Base-by-base conservation (phyloP, 2,888 invertebrate genomes). In the Brassicogethes aeneus region DNA sequence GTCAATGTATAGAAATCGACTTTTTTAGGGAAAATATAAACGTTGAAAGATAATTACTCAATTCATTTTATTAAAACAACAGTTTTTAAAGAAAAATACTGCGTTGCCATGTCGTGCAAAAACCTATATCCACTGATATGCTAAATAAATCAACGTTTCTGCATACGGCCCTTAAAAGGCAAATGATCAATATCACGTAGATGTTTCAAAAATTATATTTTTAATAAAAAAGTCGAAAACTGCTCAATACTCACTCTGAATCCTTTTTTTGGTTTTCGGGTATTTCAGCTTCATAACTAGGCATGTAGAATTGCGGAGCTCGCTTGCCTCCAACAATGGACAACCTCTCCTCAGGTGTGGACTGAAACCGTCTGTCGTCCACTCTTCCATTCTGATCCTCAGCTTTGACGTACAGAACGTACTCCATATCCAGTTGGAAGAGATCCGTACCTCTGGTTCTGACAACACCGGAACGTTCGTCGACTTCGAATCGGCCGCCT, bases 281-380 rank as follows among this genome's bases (percentile, higher is more conserved):
- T 51, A 97, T 94, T 64, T 91, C 91, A 0, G 94, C 92, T 62
- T 89, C 88, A 66, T 97, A 99, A 55, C 87, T 85, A 3, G 87
- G 86, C 76, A 95, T 83, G 67, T 93, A 95, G 72, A 99, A 97
- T 70, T 99, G 97, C 0, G 99, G 99, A 0, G 94, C 90, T 23
- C 96, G 76, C 63, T 95, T 93, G 42, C 96, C 97, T n/a, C 95
- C 96, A 15, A 94, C 90, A 61, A 96, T 95, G 48, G 91, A 91
- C 40, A 94, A 70, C 7, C 92, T 77, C 61, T 92, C 92, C 65
- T 94, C 93, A 10, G 87, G 85, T 7, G 93, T 93, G 7, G 90
- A 86, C 69, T 93, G 93, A 68, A 84, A 92, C 39, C 85, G 75
- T 39, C 87, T 76, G 64, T 92, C 92, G 58, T 90, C 91, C n/a